Conservation (phyloP, 1,140 invertebrate genomes). For the Carposina sasakii region DNA sequence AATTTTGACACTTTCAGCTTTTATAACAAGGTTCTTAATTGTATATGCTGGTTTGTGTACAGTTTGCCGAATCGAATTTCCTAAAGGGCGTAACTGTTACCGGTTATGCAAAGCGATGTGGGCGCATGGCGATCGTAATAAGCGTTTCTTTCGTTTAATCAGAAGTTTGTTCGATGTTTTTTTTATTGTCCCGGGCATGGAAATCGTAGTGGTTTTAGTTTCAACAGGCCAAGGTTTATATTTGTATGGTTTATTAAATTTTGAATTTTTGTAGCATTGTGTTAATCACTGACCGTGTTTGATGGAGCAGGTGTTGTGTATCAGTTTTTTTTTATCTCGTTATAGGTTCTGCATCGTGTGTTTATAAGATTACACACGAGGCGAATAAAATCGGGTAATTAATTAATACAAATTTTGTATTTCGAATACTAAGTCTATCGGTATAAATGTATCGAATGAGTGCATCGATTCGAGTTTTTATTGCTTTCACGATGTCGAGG, state of each 20-base stretch:
- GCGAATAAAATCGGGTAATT: too few species aligned
- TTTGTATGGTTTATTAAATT: conserved; percentile 28
- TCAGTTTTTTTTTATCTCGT: conserved; percentile 67
- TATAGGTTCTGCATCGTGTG: conserved; percentile 43
- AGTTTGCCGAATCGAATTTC: conserved; percentile 40
- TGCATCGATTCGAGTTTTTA: too few species aligned
- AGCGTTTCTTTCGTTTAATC: conserved; percentile 67
- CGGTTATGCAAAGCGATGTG: conserved; percentile 47
- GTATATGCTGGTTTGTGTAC: conserved; percentile 36
- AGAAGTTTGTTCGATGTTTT: conserved; percentile 22
- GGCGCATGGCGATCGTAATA: conserved; percentile 60
- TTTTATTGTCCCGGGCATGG: conserved; percentile 12
- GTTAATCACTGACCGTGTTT: conserved; percentile 60
- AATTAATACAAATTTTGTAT: too few species aligned
- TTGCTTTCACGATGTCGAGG: too few species aligned
- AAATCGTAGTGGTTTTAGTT: conserved; percentile 39
- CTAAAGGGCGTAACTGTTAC: conserved; percentile 60
- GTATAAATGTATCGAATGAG: too few species aligned
- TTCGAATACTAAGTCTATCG: too few species aligned
- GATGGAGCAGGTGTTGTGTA: conserved; percentile 67
- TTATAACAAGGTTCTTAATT: conserved; percentile 65
- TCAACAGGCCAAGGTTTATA: conserved; percentile 35
- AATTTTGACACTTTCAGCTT: conserved; percentile 65
- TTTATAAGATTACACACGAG: conserved; percentile 48
- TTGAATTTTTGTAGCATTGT: conserved; percentile 57